Conservation (phyloP, 2,113 vertebrate species). For the Laticauda colubrina region DNA sequence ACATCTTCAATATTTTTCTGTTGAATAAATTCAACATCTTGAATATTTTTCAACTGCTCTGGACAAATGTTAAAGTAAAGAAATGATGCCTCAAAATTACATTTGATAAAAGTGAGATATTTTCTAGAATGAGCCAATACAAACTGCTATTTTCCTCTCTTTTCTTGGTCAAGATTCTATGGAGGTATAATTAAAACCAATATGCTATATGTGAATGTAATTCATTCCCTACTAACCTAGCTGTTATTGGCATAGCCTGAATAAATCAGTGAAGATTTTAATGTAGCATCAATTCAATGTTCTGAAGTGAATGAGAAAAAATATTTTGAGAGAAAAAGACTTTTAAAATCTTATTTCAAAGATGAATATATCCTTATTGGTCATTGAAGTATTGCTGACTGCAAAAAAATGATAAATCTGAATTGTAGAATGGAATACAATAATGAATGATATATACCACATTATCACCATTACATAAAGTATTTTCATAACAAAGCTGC, state of each 20-base stretch:
- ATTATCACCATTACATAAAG: not conserved
- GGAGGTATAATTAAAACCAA: not conserved
- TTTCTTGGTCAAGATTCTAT: not conserved
- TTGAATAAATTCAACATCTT: not conserved
- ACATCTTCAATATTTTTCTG: not conserved
- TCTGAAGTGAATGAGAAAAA: not conserved
- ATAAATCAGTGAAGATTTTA: not conserved
- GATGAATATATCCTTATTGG: not conserved
- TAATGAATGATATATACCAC: not conserved
- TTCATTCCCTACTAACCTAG: not conserved
- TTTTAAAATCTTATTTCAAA: not conserved
- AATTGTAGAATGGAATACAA: not conserved
- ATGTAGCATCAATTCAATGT: not conserved
- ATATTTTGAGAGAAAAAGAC: not conserved
- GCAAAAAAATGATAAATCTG: not conserved
- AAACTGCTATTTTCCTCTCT: not conserved
- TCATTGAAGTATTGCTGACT: not conserved
- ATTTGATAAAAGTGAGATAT: not conserved
- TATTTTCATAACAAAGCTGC: not conserved
- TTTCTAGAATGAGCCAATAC: not conserved
- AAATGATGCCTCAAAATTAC: not conserved
- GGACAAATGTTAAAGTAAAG: not conserved
- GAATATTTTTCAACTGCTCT: not conserved
- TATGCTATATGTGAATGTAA: not conserved
- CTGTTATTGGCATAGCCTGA: not conserved